A percentile compares a stretch with the other conserved stretches of the same genome.
phyloP scores from a whole-genome alignment of 2,797 vertebrate genomes.

The Acanthopagrus latus region DNA sequence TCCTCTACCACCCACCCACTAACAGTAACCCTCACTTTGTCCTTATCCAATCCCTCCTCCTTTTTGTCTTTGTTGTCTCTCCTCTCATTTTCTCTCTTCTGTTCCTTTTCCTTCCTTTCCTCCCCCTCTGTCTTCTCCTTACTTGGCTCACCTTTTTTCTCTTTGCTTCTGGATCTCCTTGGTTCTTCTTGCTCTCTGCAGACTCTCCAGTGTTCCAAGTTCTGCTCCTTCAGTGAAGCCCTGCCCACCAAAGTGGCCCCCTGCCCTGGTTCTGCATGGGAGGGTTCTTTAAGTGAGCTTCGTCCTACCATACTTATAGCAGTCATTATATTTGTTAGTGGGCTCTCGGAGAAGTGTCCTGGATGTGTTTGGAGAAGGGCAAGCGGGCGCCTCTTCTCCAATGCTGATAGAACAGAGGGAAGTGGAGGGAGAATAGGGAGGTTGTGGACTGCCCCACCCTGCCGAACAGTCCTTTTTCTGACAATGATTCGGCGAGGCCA shows the following conservation, averaged over 20 bases:
- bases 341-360: conserved; percentile 81
- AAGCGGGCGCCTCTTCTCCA: conserved; percentile 82
- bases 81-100: conserved; percentile 38
- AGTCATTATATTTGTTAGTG: conserved; percentile 61
- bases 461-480: conserved; percentile 86
- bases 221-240: conserved; percentile 80
- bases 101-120: conserved; percentile 36
- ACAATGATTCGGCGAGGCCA: conserved; percentile 87
- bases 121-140: conserved; percentile 52
- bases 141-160: conserved; percentile 55
- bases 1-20: conserved; percentile 34
- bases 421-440: conserved; percentile 88
- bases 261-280: conserved; percentile 61
- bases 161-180: conserved; percentile 62
- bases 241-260: conserved; percentile 65
- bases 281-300: conserved; percentile 83
- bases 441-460: conserved; percentile 87
- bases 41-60: conserved; percentile 31
- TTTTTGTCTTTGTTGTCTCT: conserved; percentile 36
- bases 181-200: conserved; percentile 79
- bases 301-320: conserved; percentile 74
- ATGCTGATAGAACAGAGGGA: conserved; percentile 83
- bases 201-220: conserved; percentile 84
- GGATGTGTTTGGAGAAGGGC: conserved; percentile 60
- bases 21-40: conserved; percentile 39